Evolutionary conservation across 1,140 invertebrate species (phyloP).

Genomic region (Cherax destructor): DNA sequence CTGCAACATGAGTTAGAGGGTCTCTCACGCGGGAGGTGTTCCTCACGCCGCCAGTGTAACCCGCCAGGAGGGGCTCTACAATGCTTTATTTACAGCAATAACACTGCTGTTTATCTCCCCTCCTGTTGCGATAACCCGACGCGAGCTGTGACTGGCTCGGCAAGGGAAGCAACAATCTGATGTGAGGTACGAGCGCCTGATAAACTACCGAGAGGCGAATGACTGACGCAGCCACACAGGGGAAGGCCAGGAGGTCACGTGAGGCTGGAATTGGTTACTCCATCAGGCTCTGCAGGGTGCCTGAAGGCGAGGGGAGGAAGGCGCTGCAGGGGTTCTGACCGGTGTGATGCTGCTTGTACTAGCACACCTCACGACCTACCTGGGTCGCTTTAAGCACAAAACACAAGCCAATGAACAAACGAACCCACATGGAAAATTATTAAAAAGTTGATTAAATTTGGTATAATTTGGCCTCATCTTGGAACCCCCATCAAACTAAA

Average conservation of each 20-base stretch:
- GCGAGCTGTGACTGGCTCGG: background rate
- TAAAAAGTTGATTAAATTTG: too few species aligned
- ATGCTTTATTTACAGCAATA: slow-evolving; percentile 14
- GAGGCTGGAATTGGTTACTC: background rate
- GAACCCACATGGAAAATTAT: too few species aligned
- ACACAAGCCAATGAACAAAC: too few species aligned
- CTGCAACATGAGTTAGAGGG: slow-evolving; percentile 16
- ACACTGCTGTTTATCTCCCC: slow-evolving; percentile 22
- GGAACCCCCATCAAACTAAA: too few species aligned
- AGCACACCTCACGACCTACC: too few species aligned
- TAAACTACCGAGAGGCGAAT: background rate
- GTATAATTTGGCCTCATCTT: too few species aligned
- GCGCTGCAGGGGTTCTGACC: background rate
- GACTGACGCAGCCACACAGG: background rate
- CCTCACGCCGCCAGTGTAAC: slow-evolving; percentile 28
- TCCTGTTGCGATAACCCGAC: slow-evolving; percentile 9
- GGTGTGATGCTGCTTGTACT: background rate
- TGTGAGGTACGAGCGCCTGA: background rate
- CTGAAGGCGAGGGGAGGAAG: background rate
- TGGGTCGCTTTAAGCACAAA: too few species aligned
- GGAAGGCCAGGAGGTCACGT: background rate
- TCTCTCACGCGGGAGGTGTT: slow-evolving; percentile 28
- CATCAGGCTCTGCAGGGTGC: slow-evolving; percentile 9
- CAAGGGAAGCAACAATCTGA: background rate
- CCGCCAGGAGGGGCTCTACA: slow-evolving; percentile 31